These are phyloP conservation scores for Hedya salicella DNA, from an alignment of 2,888 invertebrate species.

Conservation along the genomic window DNA sequence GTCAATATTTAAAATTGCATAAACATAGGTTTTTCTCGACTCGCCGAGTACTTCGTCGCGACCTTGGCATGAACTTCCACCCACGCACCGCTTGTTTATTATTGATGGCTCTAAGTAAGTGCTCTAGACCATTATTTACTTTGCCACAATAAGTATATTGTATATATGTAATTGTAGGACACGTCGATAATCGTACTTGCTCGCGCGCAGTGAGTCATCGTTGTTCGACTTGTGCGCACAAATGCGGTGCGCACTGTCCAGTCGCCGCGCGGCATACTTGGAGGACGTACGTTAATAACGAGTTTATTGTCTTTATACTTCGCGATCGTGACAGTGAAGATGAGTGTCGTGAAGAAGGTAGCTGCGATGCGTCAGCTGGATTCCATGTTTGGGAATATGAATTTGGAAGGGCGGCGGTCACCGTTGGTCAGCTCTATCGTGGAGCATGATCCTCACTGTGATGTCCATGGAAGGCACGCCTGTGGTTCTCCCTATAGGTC, in stretches of 20 bases:
- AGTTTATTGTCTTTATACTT: slow-evolving; percentile 50
- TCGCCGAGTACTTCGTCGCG: slow-evolving; percentile 43
- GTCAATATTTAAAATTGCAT: slow-evolving; percentile 20
- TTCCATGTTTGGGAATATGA: slow-evolving; percentile 88
- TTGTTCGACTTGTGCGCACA: slow-evolving; percentile 78
- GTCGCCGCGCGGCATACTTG: slow-evolving; percentile 81
- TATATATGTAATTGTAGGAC: slow-evolving; percentile 73
- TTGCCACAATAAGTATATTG: slow-evolving; percentile 75
- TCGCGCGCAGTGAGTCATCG: slow-evolving; percentile 81
- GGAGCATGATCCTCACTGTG: slow-evolving; percentile 87
- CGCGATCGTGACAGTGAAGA: slow-evolving; percentile 60
- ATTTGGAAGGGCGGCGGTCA: slow-evolving; percentile 81
- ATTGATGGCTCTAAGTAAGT: slow-evolving; percentile 63
- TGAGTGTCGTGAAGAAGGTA: slow-evolving; percentile 86
- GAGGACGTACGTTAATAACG: slow-evolving; percentile 78
- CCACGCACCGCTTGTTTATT: slow-evolving; percentile 75
- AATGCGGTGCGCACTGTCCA: slow-evolving; percentile 77
- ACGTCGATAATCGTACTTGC: slow-evolving; percentile 74
- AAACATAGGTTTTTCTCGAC: slow-evolving; percentile 24
- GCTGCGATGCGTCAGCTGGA: slow-evolving; percentile 89
- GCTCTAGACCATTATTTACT: slow-evolving; percentile 75
- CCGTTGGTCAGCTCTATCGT: slow-evolving; percentile 81
- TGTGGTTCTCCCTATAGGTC: slow-evolving; percentile 77
- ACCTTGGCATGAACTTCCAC: slow-evolving; percentile 74
- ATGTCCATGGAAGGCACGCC: slow-evolving; percentile 86